Percentiles rank a stretch among this genome's conserved stretches.
Conservation (phyloP, 2,113 vertebrate species). For the Uropsilus gracilis region DNA sequence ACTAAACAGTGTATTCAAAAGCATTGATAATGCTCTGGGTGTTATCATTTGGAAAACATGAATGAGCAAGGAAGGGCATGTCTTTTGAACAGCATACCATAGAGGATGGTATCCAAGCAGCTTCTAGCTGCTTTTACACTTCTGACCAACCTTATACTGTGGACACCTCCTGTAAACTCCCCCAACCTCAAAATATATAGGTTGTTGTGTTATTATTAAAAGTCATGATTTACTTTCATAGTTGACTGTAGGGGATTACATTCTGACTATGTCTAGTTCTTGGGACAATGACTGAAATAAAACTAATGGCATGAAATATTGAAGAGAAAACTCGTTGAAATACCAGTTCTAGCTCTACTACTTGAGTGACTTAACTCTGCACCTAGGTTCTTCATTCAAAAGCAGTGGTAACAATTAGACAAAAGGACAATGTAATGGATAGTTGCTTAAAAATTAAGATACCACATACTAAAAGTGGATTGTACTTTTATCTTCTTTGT, state of each 20-base stretch:
- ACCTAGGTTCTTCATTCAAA: background rate
- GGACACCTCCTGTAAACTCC: background rate
- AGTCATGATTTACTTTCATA: background rate
- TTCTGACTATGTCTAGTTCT: background rate
- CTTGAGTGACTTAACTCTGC: background rate
- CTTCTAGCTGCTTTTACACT: no score
- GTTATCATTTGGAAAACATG: background rate
- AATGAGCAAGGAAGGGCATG: background rate
- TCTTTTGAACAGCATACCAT: background rate
- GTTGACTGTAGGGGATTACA: background rate
- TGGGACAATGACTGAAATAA: background rate
- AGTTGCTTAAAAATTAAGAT: background rate
- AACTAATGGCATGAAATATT: background rate
- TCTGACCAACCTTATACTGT: rapidly evolving
- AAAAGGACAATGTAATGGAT: background rate
- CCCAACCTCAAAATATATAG: background rate
- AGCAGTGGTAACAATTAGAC: background rate
- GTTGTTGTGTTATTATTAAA: background rate
- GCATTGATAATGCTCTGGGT: background rate
- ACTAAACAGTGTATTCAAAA: background rate
- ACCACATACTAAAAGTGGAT: background rate
- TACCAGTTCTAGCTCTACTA: rapidly evolving
- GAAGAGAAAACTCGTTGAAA: rapidly evolving
- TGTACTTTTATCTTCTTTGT: background rate
- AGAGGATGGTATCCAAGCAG: no score